A percentile compares a stretch with the other conserved stretches of the same genome.
Evolutionary conservation across 1,140 invertebrate genomes (phyloP).

Genomic region (Melanaphis sacchari): DNA sequence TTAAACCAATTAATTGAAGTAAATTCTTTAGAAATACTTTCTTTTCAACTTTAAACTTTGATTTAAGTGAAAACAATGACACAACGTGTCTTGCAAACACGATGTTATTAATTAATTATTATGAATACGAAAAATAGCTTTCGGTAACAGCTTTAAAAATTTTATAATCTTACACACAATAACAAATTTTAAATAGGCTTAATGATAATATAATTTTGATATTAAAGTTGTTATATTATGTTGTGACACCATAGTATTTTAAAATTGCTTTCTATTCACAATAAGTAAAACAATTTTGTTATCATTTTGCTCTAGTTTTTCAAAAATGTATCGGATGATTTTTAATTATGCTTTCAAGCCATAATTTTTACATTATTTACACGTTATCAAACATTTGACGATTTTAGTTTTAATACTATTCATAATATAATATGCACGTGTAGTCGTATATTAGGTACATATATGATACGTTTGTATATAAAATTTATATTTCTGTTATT

Average conservation of each 20-base stretch:
- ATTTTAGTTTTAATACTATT: background rate
- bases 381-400: background rate
- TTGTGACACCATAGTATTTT: background rate
- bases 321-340: background rate
- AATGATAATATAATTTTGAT: background rate
- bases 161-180: background rate
- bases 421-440: no score
- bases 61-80: background rate
- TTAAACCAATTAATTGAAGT: background rate
- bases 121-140: background rate
- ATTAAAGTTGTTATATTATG: background rate
- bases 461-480: background rate
- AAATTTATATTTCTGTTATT: background rate
- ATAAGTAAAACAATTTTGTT: background rate
- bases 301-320: background rate
- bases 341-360: background rate
- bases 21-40: slow-evolving; percentile 9
- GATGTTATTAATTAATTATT: background rate
- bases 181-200: background rate
- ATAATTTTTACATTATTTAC: background rate
- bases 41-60: background rate
- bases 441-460: no score
- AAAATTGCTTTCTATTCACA: background rate
- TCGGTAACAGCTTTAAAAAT: background rate
- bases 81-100: background rate